Base-by-base conservation (phyloP, 2,113 vertebrate genomes). In the Acrocephalus kingi region DNA sequence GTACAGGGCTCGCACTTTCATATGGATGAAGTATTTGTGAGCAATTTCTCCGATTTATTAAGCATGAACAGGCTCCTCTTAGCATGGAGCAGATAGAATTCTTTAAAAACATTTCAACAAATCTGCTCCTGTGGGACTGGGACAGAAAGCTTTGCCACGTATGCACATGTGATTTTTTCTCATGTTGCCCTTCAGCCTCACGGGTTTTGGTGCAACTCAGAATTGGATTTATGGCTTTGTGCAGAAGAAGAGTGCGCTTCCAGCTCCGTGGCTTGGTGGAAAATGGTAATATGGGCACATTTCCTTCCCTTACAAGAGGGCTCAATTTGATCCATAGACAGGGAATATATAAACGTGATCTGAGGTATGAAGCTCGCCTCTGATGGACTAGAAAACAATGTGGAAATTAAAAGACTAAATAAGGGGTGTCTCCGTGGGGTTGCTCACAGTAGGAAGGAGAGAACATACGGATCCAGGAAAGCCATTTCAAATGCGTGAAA, bases 1-100 rank as follows among this genome's bases (percentile, higher is more conserved):
- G 68, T 94, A 95, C 94, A 97, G 95, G 84, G 89, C 84, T 97
- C 66, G 0, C 23, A 25, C 87, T 93, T 95, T 96, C 89, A 80
- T 94, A 93, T 14, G 87, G 91, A 96, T 93, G 87, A 95, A 90
- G 72, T 84, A 94, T 86, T 95, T 91, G 88, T 89, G 52, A 96
- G 91, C 89, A 92, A 89, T 95, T 96, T 84, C 79, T 96, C 79
- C 82, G 10, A 90, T 89, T 93, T 94, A 96, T 96, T 96, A 97
- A 93, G 94, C 94, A 95, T 41, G 79, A 97, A 76, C 80, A 94
- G 85, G 82, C 58, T 90, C 52, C 45, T 90, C 74, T 97, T 81
- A 94, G 87, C 94, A 82, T 73, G 10, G 3, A 94, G 73, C 68
- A 95, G 84, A 84, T 5, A 96, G 78, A 85, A 76, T 41, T 64